These are phyloP conservation scores for Pseudocheirus occidentalis DNA, from an alignment of 2,797 vertebrate genomes.

Conservation along the genomic window DNA sequence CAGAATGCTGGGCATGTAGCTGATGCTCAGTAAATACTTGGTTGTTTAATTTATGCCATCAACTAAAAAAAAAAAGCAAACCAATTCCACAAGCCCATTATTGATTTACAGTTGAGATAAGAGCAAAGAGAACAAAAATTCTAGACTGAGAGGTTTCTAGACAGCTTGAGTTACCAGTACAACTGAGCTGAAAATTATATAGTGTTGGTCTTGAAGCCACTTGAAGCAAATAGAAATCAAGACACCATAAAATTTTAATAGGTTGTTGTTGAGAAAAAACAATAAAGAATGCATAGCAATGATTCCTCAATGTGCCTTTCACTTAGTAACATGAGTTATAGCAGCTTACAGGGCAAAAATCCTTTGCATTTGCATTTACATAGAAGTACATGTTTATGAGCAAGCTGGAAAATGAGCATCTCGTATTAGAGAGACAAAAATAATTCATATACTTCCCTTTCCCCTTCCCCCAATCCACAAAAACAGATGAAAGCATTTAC, in stretches of 20 bases:
- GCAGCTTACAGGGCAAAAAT: conserved; percentile 36
- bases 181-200: conserved; percentile 39
- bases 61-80: background rate
- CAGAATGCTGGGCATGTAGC: background rate
- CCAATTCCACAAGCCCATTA: conserved; percentile 14
- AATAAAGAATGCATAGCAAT: conserved; percentile 10
- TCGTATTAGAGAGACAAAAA: conserved; percentile 56
- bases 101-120: background rate
- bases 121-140: background rate
- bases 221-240: conserved; percentile 55
- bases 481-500: conserved; percentile 20
- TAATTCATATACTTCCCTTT: conserved; percentile 21
- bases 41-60: conserved; percentile 6
- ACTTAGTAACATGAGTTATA: conserved; percentile 45
- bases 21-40: background rate
- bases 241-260: conserved; percentile 61
- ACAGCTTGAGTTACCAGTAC: conserved; percentile 13
- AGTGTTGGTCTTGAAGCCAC: conserved; percentile 14
- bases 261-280: conserved; percentile 61
- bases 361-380: conserved; percentile 37
- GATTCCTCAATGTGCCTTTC: conserved; percentile 52
- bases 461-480: background rate
- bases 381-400: conserved; percentile 37
- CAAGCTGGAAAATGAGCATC: conserved; percentile 53
- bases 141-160: background rate